Percentiles rank a stretch among this genome's conserved stretches.
phyloP scores from a whole-genome alignment of 1,140 invertebrate species.

The Physella acuta region DNA sequence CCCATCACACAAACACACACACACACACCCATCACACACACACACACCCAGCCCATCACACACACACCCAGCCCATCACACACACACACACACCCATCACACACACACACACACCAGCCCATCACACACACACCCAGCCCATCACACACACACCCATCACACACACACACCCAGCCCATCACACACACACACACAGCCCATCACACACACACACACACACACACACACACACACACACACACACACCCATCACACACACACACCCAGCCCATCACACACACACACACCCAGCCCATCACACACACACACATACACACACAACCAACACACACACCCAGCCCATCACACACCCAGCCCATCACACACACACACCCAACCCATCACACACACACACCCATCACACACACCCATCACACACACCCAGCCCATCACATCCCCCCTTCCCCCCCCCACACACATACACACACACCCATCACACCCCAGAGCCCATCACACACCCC shows the following conservation, averaged over 20 bases:
- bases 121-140: neutral
- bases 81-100: neutral
- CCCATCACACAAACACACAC: neutral
- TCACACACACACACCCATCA: too few species aligned
- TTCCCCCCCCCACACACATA: too few species aligned
- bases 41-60: neutral
- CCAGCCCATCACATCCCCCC: too few species aligned
- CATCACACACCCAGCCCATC: too few species aligned
- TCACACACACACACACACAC: neutral
- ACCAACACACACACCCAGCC: too few species aligned
- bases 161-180: neutral
- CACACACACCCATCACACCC: too few species aligned
- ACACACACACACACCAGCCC: neutral
- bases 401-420: too few species aligned
- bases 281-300: neutral
- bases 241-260: neutral
- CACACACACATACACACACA: neutral
- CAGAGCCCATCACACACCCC: too few species aligned
- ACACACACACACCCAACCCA: too few species aligned
- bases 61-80: neutral
- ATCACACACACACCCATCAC: neutral
- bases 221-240: neutral
- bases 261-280: neutral
- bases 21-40: neutral
- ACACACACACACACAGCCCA: neutral